These are phyloP conservation scores for Drosophila parthenogenetica DNA, from an alignment of 2,888 invertebrate genomes.

Conservation along the genomic window DNA sequence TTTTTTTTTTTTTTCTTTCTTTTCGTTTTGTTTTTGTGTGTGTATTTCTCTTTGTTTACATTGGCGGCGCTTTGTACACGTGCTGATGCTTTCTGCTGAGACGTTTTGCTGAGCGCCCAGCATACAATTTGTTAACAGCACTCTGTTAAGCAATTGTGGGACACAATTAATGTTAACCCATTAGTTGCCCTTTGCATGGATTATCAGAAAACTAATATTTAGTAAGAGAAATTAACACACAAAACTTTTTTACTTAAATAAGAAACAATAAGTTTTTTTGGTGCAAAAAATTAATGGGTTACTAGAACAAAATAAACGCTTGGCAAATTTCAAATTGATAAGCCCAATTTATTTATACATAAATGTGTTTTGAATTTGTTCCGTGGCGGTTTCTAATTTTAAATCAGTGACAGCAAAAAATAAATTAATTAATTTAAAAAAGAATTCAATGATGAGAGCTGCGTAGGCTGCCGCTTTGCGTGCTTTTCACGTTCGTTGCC, in stretches of 20 bases:
- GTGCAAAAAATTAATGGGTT: constrained; percentile 2
- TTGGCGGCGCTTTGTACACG: constrained; percentile 59
- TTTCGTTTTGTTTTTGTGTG: constrained; percentile 32
- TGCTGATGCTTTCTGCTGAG: constrained; percentile 51
- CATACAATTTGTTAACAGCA: constrained; percentile 56
- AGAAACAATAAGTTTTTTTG: no score
- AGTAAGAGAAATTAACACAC: constrained; percentile 36
- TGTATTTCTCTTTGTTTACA: constrained; percentile 67
- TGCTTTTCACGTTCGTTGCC: constrained; percentile 39
- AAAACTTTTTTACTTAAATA: not conserved
- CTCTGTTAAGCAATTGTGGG: constrained; percentile 46
- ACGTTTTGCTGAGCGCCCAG: constrained; percentile 62
- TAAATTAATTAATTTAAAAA: constrained; percentile 30
- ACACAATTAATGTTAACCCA: constrained; percentile 35
- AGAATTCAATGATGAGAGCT: constrained; percentile 28
- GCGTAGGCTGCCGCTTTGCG: constrained; percentile 28
- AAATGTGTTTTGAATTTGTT: not conserved
- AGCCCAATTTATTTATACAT: constrained; percentile 1
- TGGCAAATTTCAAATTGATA: not conserved
- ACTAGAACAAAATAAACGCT: constrained; percentile 10
- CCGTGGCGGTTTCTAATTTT: constrained; percentile 21
- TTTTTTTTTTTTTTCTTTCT: constrained; percentile 35
- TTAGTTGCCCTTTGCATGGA: constrained; percentile 30
- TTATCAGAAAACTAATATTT: constrained; percentile 32
- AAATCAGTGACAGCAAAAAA: constrained; percentile 31